A percentile compares a stretch with the other conserved stretches of the same genome.
Conservation (phyloP, 2,888 invertebrate species). For the Drosophila kuntzei region DNA sequence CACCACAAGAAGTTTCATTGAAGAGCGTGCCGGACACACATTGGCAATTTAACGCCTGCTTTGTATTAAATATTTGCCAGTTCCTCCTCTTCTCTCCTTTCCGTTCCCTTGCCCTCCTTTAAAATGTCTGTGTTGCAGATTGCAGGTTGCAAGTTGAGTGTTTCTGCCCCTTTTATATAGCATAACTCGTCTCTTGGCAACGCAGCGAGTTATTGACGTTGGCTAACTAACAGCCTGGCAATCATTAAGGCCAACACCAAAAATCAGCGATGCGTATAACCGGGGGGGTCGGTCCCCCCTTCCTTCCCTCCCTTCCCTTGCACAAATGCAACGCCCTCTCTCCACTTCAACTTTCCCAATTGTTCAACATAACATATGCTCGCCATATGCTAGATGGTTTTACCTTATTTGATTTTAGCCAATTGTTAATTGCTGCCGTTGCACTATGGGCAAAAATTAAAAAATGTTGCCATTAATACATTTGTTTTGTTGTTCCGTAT, state of each 20-base stretch:
- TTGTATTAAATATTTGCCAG: conserved; percentile 33
- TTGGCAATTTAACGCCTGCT: conserved; percentile 71
- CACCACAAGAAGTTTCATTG: conserved; percentile 29
- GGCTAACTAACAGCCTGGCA: conserved; percentile 2
- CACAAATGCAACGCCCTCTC: neutral
- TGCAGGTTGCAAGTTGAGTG: conserved; percentile 21
- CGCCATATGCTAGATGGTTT: conserved; percentile 30
- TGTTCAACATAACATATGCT: conserved; percentile 13
- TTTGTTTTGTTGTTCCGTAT: no score
- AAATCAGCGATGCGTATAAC: conserved; percentile 42
- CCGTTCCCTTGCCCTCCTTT: no score
- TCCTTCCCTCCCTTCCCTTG: neutral
- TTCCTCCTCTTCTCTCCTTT: neutral
- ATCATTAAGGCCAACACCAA: conserved; percentile 1
- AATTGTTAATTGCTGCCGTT: conserved; percentile 16
- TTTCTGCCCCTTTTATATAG: neutral
- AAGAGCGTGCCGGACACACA: conserved; percentile 53
- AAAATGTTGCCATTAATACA: no score
- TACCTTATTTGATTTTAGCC: neutral
- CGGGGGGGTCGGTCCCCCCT: neutral
- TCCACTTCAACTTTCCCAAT: conserved; percentile 16
- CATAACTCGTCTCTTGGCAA: conserved; percentile 26
- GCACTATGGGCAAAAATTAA: no score
- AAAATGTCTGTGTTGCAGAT: no score
- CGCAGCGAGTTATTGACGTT: conserved; percentile 14